Base-by-base conservation (phyloP, 2,888 invertebrate genomes). In the Diaperis boleti region DNA sequence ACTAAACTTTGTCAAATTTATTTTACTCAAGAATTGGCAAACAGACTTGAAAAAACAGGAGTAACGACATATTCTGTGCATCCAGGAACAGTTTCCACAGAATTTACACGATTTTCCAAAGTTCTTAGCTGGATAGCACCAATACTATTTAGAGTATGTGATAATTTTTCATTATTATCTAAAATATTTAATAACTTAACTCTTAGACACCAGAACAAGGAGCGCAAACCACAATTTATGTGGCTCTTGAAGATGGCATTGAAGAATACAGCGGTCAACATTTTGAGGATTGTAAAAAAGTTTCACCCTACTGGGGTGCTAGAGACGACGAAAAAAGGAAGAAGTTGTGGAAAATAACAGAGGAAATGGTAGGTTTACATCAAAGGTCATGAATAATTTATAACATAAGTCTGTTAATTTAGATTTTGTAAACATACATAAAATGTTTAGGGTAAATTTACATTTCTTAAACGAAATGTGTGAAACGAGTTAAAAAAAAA, bases 31-130 rank as follows among this genome's bases (percentile, higher is more conserved):
- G n/a, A n/a, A n/a, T n/a, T n/a, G n/a, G n/a, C n/a, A n/a, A n/a
- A 26, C 20, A 20, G 6, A 4, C 20, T 26, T 26, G 26, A 26
- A 26, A n/a, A n/a, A 2, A 26, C 26, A 5, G 64, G 54, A 1
- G 64, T 71, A 3, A 66, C 64, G 1, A 59, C 59, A 7, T 68
- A 68, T 17, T 42, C 61, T 13, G 4, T 69, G 22, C 66, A 69
- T 57, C 71, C 71, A 6, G 71, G 71, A 5, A 62, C 13, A 10
- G 41, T 54, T 10, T n/a, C 13, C 15, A 20, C 54, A 3, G 41
- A 54, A 4, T 18, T 26, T 1, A 5, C 5, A 1, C n/a, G 13
- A 5, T 10, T 10, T 33, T 33, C 33, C 11, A 5, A n/a, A 1
- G 11, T n/a, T 5, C 5, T 10, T 5, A 33, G 33, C n/a, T 33